Base-by-base conservation (phyloP, 2,113 vertebrate genomes). In the Nematolebias whitei region DNA sequence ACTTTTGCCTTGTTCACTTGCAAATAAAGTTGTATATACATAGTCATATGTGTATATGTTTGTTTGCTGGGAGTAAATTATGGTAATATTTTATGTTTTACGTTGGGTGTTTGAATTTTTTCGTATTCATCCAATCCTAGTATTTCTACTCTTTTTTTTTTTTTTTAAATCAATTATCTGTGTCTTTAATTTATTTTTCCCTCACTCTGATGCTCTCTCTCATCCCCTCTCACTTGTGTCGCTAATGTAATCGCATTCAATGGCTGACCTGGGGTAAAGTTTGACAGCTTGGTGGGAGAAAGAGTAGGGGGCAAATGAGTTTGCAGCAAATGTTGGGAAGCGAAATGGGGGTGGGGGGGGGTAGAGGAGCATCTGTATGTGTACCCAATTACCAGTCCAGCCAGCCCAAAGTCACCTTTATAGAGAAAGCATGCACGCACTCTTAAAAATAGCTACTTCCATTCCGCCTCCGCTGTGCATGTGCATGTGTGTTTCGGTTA, bases 391-490 rank as follows among this genome's bases (percentile, higher is more conserved):
- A 92, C 89, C 82, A 89, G 78, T 87, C 86, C 69, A 80, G 83
- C 84, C 81, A 81, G 87, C 86, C 83, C 91, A 90, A 92, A 92
- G 91, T 92, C 92, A 92, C 91, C 91, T 92, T 91, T 80, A 58
- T 51, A 79, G 61, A 77, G 68, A 87, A 81, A 81, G 62, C 78
- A 84, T 82, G 67, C 88, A 83, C 73, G 9, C 64, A 12, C 80
- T 84, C 90, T 89, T 43, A 88, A 91, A 47, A 91, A 91, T 91
- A 90, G 89, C 86, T 88, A 39, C 85, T 76, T 82, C 74, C 72
- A 85, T 72, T 75, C 72, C 68, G 45, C 78, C 84, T 78, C 78
- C 72, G 75, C 62, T 47, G 14, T 70, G 48, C 52, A 45, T 51
- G 18, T 48, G 41, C 73, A 57, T 63, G 74, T 79, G 76, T 78